These are phyloP conservation scores for Zaprionus davidi DNA, from an alignment of 1,140 invertebrate genomes.

Conservation along the genomic window DNA sequence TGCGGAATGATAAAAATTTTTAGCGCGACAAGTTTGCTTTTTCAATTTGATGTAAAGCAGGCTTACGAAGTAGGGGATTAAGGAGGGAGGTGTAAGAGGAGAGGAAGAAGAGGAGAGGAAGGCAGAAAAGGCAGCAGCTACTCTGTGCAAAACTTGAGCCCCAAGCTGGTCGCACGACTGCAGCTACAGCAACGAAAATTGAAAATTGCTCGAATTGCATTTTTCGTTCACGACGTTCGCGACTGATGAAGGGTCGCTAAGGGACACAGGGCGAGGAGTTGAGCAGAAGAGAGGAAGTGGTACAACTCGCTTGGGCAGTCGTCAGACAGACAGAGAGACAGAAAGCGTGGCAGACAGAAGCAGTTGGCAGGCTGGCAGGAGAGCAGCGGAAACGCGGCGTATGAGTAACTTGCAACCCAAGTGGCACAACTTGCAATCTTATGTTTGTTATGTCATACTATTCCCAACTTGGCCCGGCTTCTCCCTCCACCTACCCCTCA, in stretches of 20 bases:
- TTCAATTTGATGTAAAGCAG: conserved; percentile 64
- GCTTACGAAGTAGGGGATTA: conserved; percentile 1
- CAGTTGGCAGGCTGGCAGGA: background rate
- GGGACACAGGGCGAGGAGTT: background rate
- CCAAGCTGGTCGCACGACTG: conserved; percentile 19
- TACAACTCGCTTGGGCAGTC: conserved; percentile 30
- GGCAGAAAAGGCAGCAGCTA: conserved; percentile 3
- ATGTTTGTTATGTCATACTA: conserved; percentile 69
- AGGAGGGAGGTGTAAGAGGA: background rate
- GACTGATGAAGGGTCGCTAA: conserved; percentile 37
- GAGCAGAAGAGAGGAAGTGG: conserved; percentile 19
- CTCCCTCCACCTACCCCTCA: background rate
- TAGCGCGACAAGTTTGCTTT: conserved; percentile 64
- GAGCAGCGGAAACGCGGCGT: conserved; percentile 36
- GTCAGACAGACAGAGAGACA: conserved; percentile 8
- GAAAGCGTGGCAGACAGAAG: conserved; percentile 9
- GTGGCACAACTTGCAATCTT: conserved; percentile 63
- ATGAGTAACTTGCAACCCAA: conserved; percentile 62
- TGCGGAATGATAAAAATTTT: conserved; percentile 57
- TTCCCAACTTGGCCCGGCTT: conserved; percentile 6
- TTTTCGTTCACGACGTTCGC: conserved; percentile 39
- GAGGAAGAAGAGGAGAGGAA: background rate
- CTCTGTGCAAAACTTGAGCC: conserved; percentile 27
- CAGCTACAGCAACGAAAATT: conserved; percentile 62
- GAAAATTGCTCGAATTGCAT: conserved; percentile 79